Conservation (phyloP, 2,888 invertebrate genomes). For the Alviniconcha strummeri region DNA sequence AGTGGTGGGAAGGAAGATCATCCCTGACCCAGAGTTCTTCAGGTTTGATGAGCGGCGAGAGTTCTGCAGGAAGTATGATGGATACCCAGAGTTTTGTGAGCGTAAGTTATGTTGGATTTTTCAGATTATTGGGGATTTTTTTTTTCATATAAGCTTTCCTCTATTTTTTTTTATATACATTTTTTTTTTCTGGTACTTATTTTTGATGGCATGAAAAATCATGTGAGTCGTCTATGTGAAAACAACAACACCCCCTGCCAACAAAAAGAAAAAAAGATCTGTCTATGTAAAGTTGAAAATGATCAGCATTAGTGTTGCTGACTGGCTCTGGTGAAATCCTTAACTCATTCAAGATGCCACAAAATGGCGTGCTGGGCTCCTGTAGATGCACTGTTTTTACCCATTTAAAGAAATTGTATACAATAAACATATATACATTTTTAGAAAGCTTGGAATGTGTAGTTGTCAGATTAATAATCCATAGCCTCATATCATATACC, state of each 20-base stretch:
- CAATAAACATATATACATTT: too few species aligned
- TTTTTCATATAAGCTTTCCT: neutral
- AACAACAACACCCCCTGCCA: neutral
- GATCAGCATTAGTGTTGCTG: neutral
- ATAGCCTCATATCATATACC: too few species aligned
- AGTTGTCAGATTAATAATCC: too few species aligned
- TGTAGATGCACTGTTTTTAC: too few species aligned
- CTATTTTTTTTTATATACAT: neutral
- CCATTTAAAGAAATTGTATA: too few species aligned
- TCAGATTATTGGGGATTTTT: neutral
- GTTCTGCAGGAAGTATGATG: conserved; percentile 74
- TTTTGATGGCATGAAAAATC: neutral
- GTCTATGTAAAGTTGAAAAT: too few species aligned
- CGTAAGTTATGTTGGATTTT: conserved; percentile 54
- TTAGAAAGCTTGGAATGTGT: too few species aligned
- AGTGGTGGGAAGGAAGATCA: conserved; percentile 67
- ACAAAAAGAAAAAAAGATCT: neutral
- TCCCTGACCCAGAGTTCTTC: conserved; percentile 71
- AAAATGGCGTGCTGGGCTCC: too few species aligned
- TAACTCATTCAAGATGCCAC: neutral
- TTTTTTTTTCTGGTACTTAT: neutral
- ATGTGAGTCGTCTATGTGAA: neutral
- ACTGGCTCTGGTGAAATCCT: neutral
- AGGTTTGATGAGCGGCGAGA: conserved; percentile 72
- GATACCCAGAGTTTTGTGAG: conserved; percentile 74